These are phyloP conservation scores for Tubiluchus corallicola DNA, from an alignment of 2,888 invertebrate species.

Conservation along the genomic window DNA sequence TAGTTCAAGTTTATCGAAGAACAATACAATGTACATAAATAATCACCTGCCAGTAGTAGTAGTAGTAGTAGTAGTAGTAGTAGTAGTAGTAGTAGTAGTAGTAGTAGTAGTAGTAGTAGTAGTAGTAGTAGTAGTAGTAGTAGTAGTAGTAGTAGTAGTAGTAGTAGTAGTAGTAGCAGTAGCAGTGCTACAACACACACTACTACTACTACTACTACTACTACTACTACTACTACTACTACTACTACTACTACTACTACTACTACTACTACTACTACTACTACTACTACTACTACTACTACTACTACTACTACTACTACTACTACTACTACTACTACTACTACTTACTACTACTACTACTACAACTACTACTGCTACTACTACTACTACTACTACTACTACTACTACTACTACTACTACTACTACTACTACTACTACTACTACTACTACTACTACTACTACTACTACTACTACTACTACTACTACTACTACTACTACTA, in stretches of 20 bases:
- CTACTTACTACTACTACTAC: too few species aligned
- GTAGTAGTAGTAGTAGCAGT: too few species aligned
- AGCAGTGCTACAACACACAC: too few species aligned
- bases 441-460: constrained; percentile 3
- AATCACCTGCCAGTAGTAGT: too few species aligned
- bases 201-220: constrained; percentile 3
- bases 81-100: too few species aligned
- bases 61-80: too few species aligned
- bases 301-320: constrained; percentile 3
- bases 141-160: too few species aligned
- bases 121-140: too few species aligned
- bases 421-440: constrained; percentile 3
- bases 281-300: constrained; percentile 3
- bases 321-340: constrained; percentile 3
- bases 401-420: constrained; percentile 3
- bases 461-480: constrained; percentile 3
- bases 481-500: constrained; percentile 3
- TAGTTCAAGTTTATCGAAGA: too few species aligned
- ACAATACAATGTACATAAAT: too few species aligned
- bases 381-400: neutral
- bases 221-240: constrained; percentile 3
- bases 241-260: constrained; percentile 3
- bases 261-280: constrained; percentile 3
- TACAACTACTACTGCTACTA: constrained; percentile 1
- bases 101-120: too few species aligned